These are phyloP conservation scores for Monopis laevigella DNA, from an alignment of 2,888 invertebrate genomes.

Conservation along the genomic window DNA sequence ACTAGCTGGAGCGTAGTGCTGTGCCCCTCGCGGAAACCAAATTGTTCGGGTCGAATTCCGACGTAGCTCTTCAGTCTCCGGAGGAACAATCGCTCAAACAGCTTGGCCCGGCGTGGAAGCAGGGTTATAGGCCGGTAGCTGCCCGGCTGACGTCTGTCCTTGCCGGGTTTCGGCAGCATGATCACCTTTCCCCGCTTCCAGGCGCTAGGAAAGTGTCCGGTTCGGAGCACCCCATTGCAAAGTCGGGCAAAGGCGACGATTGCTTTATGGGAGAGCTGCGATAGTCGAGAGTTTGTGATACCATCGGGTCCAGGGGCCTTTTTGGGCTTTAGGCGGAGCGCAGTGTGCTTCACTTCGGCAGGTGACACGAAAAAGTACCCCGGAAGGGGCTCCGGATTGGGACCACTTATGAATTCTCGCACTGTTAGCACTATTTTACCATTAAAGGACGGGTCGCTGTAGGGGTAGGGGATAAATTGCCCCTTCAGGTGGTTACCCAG, in stretches of 20 bases:
- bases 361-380: slow-evolving; percentile 14
- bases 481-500: no score
- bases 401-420: no score
- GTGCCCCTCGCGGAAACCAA: not conserved
- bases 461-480: no score
- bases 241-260: slow-evolving; percentile 16
- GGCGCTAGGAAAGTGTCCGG: slow-evolving; percentile 18
- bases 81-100: not conserved
- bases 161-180: slow-evolving; percentile 21
- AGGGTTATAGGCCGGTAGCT: slow-evolving; percentile 20
- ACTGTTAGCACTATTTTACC: no score
- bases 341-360: slow-evolving; percentile 3
- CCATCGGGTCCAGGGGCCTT: slow-evolving; percentile 20
- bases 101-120: slow-evolving; percentile 4
- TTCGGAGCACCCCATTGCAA: slow-evolving; percentile 20
- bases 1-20: not conserved
- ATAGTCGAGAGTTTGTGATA: slow-evolving; percentile 17
- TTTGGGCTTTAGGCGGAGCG: not conserved
- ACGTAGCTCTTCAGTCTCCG: not conserved
- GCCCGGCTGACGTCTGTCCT: slow-evolving; percentile 14
- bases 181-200: slow-evolving; percentile 19
- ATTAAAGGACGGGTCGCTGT: no score
- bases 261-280: slow-evolving; percentile 15
- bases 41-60: not conserved
- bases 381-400: slow-evolving; percentile 4